Base-by-base conservation (phyloP, 2,797 vertebrate genomes). In the Cheirogaleus major region DNA sequence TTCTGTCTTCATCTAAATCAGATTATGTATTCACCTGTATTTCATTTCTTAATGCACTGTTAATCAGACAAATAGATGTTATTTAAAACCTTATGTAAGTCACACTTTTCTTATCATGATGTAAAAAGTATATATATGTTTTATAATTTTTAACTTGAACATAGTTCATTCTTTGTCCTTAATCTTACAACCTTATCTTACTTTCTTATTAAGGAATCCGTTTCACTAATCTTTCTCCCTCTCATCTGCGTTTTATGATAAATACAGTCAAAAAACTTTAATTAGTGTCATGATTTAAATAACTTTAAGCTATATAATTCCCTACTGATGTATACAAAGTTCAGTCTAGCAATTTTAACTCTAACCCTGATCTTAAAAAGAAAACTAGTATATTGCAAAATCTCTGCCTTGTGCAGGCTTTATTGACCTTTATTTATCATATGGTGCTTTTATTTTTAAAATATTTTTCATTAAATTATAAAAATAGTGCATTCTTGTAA, bases 1-100 rank as follows among this genome's bases (percentile, higher is more conserved):
- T 81, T 93, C 18, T 91, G 2, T 87, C n/a, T 95, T 82, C 25
- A 59, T 96, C 45, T 90, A 91, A 87, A 87, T 94, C 9, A 48
- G 7, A 87, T 94, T 81, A 57, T 63, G 7, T 92, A 50, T 79
- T 89, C 61, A 80, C 8, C 14, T 63, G 30, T 63, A 63, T 63
- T 41, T 3, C 93, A 73, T 78, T 93, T 81, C 43, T 76, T 82
- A 85, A 48, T 91, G 15, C 14, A 76, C 0, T 75, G 30, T 95
- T 94, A 94, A 38, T 59, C 72, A 91, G 8, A 22, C 9, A 43
- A 78, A 83, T 41, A 20, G 30, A 67, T 92, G n/a, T 86, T 80
- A 45, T 57, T 32, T 55, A 86, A 79, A 93, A 69, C 50, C 57
- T 59, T n/a, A 55, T 76, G 13, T 67, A 61, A 94, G 48, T 17